phyloP scores from a whole-genome alignment of 1,140 invertebrate genomes.

The Bombus difficillimus region DNA sequence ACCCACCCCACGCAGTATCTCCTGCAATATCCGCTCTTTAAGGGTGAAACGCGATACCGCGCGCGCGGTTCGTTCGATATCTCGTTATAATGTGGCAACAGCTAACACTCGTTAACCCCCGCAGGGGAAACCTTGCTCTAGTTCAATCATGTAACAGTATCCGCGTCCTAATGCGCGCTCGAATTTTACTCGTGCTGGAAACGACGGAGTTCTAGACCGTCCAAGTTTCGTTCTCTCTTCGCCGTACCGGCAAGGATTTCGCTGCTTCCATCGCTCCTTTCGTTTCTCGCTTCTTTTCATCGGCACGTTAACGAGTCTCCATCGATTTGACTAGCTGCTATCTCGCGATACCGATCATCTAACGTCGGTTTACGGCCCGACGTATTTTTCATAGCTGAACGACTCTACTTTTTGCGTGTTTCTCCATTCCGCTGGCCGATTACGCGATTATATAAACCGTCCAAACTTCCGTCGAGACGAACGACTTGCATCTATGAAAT shows the following conservation, averaged over 20 bases:
- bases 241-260: too few relatives aligned
- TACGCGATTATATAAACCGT: neutral
- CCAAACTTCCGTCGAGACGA: too few relatives aligned
- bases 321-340: too few relatives aligned
- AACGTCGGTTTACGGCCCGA: too few relatives aligned
- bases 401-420: neutral
- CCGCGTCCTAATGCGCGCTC: constrained; percentile 40
- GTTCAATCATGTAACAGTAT: constrained; percentile 63
- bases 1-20: constrained; percentile 23
- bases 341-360: too few relatives aligned
- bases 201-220: neutral
- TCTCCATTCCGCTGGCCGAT: neutral
- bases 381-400: neutral
- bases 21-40: constrained; percentile 70
- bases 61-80: constrained; percentile 70
- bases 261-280: neutral
- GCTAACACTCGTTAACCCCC: constrained; percentile 75
- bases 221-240: neutral
- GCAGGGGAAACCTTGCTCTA: constrained; percentile 51
- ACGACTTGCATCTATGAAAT: too few relatives aligned
- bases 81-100: constrained; percentile 74
- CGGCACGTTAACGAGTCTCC: too few relatives aligned
- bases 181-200: constrained; percentile 12
- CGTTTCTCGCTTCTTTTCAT: neutral
- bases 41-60: constrained; percentile 78